Base-by-base conservation (phyloP, 2,888 invertebrate species). In the Drosophila helvetica region DNA sequence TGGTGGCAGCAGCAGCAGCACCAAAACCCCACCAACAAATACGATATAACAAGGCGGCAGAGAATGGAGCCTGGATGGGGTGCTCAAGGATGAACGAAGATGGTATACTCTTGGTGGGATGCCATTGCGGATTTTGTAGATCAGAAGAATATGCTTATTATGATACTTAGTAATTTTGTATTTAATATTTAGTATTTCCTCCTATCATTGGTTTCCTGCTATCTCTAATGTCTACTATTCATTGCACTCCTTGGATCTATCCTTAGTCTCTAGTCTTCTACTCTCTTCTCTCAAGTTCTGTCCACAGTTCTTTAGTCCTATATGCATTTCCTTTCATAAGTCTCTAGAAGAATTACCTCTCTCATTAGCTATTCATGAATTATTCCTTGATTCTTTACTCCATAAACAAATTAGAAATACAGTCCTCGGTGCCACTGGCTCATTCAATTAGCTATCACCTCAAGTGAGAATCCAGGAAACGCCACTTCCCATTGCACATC, bases 21-120 rank as follows among this genome's bases (percentile, higher is more conserved):
- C 19, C 19, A 17, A 38, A 38, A 12, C 46, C 25, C 42, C 33
- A 64, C 46, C 33, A 64, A 61, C 25, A 52, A 52, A 46, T 65
- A 48, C 38, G 18, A 53, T 42, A 48, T 48, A 65, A 53, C 66
- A 48, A 38, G 47, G 54, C 33, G 38, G 38, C 43, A 66, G 33
- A 54, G 65, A 66, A 65, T 50, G 47, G 43, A 52, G 5, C 15
- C 15, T 19, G 7, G 27, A 18, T 25, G 54, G 18, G 54, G 18
- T n/a, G 15, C 8, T 7, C 38, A 9, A n/a, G 50, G 33, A 15
- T 53, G 25, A 3, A 38, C 54, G 53, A 65, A 66, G 25, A 18
- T 1, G 42, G 18, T 2, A 43, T 66, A 54, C 65, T 43, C 65
- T 65, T 17, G 30, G 8, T 0, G 33, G 1, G 33, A 3, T 4